A percentile compares a stretch with the other conserved stretches of the same genome.
Evolutionary conservation across 1,140 invertebrate genomes (phyloP).

Genomic region (Trachymyrmex cornetzi): DNA sequence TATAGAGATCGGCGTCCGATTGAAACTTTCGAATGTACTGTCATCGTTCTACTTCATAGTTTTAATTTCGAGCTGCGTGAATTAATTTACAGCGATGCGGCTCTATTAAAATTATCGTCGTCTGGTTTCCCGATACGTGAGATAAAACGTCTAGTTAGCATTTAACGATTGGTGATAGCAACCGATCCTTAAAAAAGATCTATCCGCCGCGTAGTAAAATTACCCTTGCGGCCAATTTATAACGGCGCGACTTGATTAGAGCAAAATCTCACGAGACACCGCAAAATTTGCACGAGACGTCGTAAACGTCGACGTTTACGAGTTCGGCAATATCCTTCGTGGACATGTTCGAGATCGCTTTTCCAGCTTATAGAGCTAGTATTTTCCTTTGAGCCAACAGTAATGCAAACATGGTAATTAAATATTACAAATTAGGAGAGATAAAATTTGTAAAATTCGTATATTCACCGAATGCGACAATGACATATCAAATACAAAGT

Average conservation of each 20-base stretch:
- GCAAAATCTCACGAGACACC: conserved; percentile 34
- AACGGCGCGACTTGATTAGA: conserved; percentile 66
- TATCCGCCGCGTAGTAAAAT: conserved; percentile 38
- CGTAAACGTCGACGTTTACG: conserved; percentile 60
- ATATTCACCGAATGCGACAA: neutral
- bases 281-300: conserved; percentile 50
- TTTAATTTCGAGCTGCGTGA: neutral
- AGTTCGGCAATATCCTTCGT: conserved; percentile 44
- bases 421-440: neutral
- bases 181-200: neutral
- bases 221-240: conserved; percentile 54
- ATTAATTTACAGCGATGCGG: conserved; percentile 5
- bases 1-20: neutral
- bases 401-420: neutral
- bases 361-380: neutral
- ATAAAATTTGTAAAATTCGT: too few species aligned
- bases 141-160: conserved; percentile 5
- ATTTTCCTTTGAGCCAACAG: neutral
- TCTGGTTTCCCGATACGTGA: conserved; percentile 12
- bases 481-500: neutral
- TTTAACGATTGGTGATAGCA: conserved; percentile 39
- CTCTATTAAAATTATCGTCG: neutral
- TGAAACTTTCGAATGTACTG: neutral
- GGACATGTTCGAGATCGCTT: neutral
- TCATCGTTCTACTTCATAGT: neutral